Evolutionary conservation across 2,888 invertebrate species (phyloP).

Genomic region (Ecdyonurus torrentis): DNA sequence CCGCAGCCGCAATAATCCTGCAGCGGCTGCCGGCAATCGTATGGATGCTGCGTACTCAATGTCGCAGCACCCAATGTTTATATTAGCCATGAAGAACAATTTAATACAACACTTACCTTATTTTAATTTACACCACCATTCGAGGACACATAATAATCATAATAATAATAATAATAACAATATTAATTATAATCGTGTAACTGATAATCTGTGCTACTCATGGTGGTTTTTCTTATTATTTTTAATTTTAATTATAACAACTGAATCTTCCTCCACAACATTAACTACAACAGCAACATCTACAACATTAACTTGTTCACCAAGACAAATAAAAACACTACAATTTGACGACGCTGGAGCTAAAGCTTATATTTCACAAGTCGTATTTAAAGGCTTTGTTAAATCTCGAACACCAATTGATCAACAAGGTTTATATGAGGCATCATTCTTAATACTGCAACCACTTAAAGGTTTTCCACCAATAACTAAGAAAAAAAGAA

Average conservation of each 20-base stretch:
- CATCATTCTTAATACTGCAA: not conserved
- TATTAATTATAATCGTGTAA: not conserved
- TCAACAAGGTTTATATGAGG: not conserved
- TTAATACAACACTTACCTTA: not conserved
- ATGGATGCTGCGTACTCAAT: no score
- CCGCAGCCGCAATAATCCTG: not conserved
- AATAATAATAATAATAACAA: not conserved
- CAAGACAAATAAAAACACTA: not conserved
- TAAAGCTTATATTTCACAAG: not conserved
- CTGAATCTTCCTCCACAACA: not conserved
- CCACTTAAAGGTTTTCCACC: not conserved
- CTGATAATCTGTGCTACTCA: not conserved
- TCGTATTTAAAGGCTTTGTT: not conserved
- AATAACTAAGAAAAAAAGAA: not conserved
- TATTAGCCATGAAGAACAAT: not conserved
- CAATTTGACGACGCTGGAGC: not conserved
- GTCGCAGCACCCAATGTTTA: not conserved
- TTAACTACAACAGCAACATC: not conserved
- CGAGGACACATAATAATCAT: not conserved
- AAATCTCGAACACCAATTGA: not conserved
- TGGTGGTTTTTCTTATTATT: not conserved
- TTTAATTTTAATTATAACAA: not conserved
- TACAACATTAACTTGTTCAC: not conserved
- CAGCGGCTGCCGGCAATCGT: not conserved
- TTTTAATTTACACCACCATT: not conserved